Evolutionary conservation across 2,888 invertebrate species (phyloP).

Genomic region (Cephonodes hylas): DNA sequence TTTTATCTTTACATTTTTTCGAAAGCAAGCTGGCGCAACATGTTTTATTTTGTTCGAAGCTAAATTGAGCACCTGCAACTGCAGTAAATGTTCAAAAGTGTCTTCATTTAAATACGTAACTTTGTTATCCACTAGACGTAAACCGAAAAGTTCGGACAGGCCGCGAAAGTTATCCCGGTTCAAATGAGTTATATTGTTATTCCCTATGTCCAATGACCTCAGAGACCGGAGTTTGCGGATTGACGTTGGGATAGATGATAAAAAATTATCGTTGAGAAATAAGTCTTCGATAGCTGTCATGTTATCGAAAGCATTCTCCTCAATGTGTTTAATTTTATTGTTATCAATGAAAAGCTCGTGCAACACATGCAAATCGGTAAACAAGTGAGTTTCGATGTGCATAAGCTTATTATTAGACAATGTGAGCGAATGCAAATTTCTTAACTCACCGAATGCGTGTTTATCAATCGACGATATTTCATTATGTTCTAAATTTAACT

Average conservation of each 20-base stretch:
- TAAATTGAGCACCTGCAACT: constrained; percentile 89
- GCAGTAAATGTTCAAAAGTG: constrained; percentile 87
- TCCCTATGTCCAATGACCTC: constrained; percentile 89
- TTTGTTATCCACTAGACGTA: constrained; percentile 91
- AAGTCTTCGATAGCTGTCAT: constrained; percentile 89
- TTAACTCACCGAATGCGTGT: constrained; percentile 86
- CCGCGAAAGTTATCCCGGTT: constrained; percentile 87
- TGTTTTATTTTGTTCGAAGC: constrained; percentile 88
- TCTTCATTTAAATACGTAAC: constrained; percentile 87
- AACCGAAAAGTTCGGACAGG: constrained; percentile 86
- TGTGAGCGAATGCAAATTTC: constrained; percentile 88
- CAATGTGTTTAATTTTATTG: constrained; percentile 85
- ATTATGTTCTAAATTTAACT: constrained; percentile 87
- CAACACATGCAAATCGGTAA: constrained; percentile 86
- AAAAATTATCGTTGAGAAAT: constrained; percentile 85
- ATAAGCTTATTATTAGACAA: constrained; percentile 86
- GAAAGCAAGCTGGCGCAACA: constrained; percentile 87
- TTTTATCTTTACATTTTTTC: constrained; percentile 85
- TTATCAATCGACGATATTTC: constrained; percentile 85
- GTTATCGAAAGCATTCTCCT: constrained; percentile 87
- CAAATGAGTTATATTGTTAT: constrained; percentile 88
- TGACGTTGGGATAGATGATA: constrained; percentile 84
- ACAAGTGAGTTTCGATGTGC: constrained; percentile 84
- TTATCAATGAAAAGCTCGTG: constrained; percentile 87
- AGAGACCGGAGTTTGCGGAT: constrained; percentile 85